Conservation (phyloP, 2,797 vertebrate species). For the Cynopterus sphinx region DNA sequence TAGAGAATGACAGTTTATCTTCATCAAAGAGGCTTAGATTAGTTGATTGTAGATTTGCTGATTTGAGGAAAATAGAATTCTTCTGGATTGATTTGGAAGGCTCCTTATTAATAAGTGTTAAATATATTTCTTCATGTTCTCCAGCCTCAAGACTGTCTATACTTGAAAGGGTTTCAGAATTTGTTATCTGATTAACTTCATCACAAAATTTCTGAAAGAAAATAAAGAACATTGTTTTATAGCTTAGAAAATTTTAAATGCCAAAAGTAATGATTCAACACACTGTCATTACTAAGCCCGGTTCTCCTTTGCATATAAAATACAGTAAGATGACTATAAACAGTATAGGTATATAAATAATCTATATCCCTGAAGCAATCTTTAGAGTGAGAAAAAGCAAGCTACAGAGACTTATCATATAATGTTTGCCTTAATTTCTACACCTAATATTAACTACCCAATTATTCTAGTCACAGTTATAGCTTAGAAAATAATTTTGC, state of each 20-base stretch:
- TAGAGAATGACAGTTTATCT: conserved; percentile 76
- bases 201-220: conserved; percentile 88
- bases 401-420: not conserved
- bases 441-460: not conserved
- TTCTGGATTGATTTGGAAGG: conserved; percentile 75
- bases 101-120: conserved; percentile 67
- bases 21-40: conserved; percentile 73
- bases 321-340: not conserved
- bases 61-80: conserved; percentile 71
- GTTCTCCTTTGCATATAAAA: not conserved
- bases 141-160: conserved; percentile 93
- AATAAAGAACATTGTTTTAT: conserved; percentile 66
- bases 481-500: conserved; percentile 53
- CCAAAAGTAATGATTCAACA: conserved; percentile 14
- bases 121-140: conserved; percentile 81
- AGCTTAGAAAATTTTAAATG: conserved; percentile 34
- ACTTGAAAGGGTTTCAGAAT: conserved; percentile 91
- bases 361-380: not conserved
- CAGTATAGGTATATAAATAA: not conserved
- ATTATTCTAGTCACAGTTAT: conserved; percentile 23
- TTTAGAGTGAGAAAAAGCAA: conserved; percentile 11
- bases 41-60: conserved; percentile 73
- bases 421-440: conserved; percentile 18
- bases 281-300: not conserved
- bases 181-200: conserved; percentile 84